These are phyloP conservation scores for Drosophila greeni DNA, from an alignment of 2,888 invertebrate genomes.

Conservation along the genomic window DNA sequence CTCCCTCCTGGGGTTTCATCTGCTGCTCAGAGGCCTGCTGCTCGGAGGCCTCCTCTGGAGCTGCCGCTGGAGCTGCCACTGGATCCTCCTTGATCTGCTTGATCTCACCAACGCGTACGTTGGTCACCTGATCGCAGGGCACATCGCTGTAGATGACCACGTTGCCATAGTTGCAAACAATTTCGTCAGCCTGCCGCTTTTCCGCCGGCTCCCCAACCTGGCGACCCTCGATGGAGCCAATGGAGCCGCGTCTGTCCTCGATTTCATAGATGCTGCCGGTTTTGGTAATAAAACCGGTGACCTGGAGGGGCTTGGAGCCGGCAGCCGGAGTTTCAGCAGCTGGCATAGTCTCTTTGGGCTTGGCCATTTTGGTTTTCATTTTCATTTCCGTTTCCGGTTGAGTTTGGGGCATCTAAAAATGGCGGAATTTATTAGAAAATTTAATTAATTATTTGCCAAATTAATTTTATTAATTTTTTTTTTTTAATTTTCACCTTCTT, in stretches of 20 bases:
- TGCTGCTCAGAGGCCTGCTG: constrained; percentile 7
- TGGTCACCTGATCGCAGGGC: constrained; percentile 70
- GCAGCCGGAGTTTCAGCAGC: constrained; percentile 5
- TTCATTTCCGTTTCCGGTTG: constrained; percentile 3
- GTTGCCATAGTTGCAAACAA: constrained; percentile 73
- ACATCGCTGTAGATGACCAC: constrained; percentile 75
- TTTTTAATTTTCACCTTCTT: constrained; percentile 24
- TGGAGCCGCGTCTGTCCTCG: constrained; percentile 55
- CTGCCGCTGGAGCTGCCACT: background rate
- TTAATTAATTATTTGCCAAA: too few relatives aligned
- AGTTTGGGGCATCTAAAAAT: background rate
- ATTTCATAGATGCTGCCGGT: constrained; percentile 73
- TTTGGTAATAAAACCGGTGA: constrained; percentile 73
- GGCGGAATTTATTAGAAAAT: too few relatives aligned
- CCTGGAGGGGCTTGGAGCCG: constrained; percentile 57
- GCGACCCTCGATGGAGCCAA: constrained; percentile 69
- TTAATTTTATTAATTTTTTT: too few relatives aligned
- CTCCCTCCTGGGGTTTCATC: background rate
- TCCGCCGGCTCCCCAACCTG: constrained; percentile 44
- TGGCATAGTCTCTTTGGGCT: constrained; percentile 1
- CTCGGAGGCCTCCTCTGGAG: background rate
- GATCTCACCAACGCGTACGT: constrained; percentile 54
- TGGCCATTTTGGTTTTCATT: background rate
- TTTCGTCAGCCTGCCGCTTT: constrained; percentile 37
- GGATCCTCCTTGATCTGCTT: constrained; percentile 28